Evolutionary conservation across 2,888 invertebrate genomes (phyloP).

Genomic region (Charanyca ferruginea): DNA sequence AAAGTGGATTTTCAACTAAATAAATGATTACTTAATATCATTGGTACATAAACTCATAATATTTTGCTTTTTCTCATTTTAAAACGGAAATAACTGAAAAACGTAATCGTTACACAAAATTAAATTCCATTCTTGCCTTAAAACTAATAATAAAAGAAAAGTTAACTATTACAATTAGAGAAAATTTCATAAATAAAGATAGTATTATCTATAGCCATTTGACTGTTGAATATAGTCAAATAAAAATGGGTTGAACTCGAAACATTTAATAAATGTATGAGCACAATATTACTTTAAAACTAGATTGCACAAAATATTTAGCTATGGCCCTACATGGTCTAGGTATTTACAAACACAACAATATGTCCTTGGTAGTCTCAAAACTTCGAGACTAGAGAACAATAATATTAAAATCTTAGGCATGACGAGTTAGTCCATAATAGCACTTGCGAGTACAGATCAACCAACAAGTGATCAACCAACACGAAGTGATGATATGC

Average conservation of each 20-base stretch:
- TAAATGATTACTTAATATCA: conserved; percentile 36
- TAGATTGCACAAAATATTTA: conserved; percentile 63
- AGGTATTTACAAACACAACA: conserved; percentile 56
- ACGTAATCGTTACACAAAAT: conserved; percentile 42
- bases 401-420: conserved; percentile 17
- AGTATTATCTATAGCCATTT: conserved; percentile 31
- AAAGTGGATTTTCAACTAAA: conserved; percentile 39
- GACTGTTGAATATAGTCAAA: conserved; percentile 39
- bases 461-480: conserved; percentile 6
- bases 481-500: too few species aligned
- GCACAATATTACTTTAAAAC: conserved; percentile 40
- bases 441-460: conserved; percentile 7
- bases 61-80: conserved; percentile 15
- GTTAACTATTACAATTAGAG: conserved; percentile 12
- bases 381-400: conserved; percentile 17
- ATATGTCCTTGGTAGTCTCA: conserved; percentile 9
- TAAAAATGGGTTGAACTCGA: conserved; percentile 7
- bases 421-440: conserved; percentile 21
- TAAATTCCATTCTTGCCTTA: conserved; percentile 56
- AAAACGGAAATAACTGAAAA: conserved; percentile 30
- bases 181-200: conserved; percentile 43
- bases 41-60: conserved; percentile 30
- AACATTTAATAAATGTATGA: conserved; percentile 22
- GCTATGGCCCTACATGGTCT: conserved; percentile 44
- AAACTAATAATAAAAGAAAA: conserved; percentile 32